A percentile compares a stretch with the other conserved stretches of the same genome.
phyloP scores from a whole-genome alignment of 1,140 invertebrate genomes.

The Bombus terrestris region DNA sequence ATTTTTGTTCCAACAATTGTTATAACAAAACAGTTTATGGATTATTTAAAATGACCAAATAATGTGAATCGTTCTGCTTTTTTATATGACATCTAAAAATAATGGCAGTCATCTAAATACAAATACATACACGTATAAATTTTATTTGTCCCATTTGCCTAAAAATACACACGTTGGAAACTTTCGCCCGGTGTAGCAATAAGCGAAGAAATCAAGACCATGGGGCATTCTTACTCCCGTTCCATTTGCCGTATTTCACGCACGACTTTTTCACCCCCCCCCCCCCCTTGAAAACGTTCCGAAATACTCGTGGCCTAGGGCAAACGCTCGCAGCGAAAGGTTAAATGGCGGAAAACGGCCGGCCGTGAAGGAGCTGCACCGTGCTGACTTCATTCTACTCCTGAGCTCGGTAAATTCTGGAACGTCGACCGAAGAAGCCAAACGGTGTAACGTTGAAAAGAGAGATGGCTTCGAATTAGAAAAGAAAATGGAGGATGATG shows the following conservation, averaged over 20 bases:
- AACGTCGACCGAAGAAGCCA: constrained; percentile 56
- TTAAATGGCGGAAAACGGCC: constrained; percentile 63
- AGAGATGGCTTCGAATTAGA: constrained; percentile 54
- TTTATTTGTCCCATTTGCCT: no score
- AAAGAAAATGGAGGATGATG: constrained; percentile 18
- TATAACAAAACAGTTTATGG: no score
- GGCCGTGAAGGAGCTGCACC: constrained; percentile 27
- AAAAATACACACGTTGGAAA: no score
- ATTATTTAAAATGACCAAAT: no score
- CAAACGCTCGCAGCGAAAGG: constrained; percentile 36
- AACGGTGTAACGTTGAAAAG: constrained; percentile 60
- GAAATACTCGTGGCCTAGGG: constrained; percentile 35
- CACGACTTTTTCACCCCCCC: background rate
- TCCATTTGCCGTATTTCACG: constrained; percentile 42
- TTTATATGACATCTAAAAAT: no score
- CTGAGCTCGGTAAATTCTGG: constrained; percentile 53
- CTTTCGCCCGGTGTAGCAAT: no score
- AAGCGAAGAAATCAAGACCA: background rate
- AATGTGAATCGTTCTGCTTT: no score
- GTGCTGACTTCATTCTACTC: constrained; percentile 48
- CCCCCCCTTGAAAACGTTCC: background rate
- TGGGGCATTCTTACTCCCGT: constrained; percentile 1
- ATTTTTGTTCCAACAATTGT: no score
- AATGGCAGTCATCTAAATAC: no score
- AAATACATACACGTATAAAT: no score